Percentiles rank a stretch among this genome's conserved stretches.
phyloP scores from a whole-genome alignment of 2,888 invertebrate genomes.

The Antitype chi region DNA sequence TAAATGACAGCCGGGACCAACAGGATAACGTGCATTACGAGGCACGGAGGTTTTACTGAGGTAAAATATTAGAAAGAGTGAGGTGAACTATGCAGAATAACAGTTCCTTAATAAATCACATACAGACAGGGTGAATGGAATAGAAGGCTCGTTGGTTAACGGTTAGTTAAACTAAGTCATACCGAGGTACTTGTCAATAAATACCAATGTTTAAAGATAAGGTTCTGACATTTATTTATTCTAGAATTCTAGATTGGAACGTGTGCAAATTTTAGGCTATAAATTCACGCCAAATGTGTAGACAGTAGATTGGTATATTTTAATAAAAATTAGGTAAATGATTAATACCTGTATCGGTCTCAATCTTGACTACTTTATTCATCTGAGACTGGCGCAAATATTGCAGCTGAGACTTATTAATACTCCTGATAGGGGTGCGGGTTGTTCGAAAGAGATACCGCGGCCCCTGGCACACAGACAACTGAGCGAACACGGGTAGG shows the following conservation, averaged over 20 bases:
- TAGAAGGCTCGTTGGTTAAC: conserved; percentile 27
- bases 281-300: conserved; percentile 44
- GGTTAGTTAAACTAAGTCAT: conserved; percentile 39
- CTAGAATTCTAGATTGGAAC: conserved; percentile 41
- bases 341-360: conserved; percentile 2
- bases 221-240: conserved; percentile 53
- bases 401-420: neutral
- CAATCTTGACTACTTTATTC: neutral
- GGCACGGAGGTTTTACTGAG: neutral
- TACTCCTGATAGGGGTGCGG: no score
- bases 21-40: no score
- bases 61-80: neutral
- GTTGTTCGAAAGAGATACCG: no score
- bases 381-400: neutral
- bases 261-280: conserved; percentile 37
- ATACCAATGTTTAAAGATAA: conserved; percentile 53
- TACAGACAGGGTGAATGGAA: conserved; percentile 30
- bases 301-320: conserved; percentile 28
- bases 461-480: no score
- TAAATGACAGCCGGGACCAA: no score
- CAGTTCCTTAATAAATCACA: conserved; percentile 37
- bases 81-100: neutral
- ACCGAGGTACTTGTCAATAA: conserved; percentile 49
- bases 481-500: no score
- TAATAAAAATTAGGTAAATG: conserved; percentile 39